Evolutionary conservation across 2,888 invertebrate species (phyloP), one percentile per base, ranked within the genome.

Genomic region (Drosophila yooni): DNA sequence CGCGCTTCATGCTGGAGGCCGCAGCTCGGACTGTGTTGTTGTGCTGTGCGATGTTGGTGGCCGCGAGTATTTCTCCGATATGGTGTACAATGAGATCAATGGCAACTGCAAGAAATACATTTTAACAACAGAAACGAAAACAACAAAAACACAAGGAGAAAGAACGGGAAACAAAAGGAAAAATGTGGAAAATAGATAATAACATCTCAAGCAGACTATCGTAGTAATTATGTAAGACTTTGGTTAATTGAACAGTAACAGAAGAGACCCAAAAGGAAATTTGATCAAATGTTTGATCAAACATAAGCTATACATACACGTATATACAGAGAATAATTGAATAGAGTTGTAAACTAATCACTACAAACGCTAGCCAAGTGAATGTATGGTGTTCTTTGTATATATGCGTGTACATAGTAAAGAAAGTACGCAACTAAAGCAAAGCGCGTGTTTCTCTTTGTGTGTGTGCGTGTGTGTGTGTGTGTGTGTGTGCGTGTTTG

Each of bases 11-110:
- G 83, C 88, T 87, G 79, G 91, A 81, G 74, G 90, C 83, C 80
- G 85, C 80, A 78, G 83, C 85, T 89, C 88, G 79, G 78, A 82
- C 81, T 83, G 90, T 81, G 81, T 83, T 85, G 83, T 71, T 71
- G 70, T 81, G 85, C 84, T 92, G 91, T 86, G 91, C 91, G 90
- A 89, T 90, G 84, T 89, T 91, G 82, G 91, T 90, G 84, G 88
- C 85, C 93, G 93, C 93, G 93, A 99, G 96, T 92, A 98, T 96
- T 94, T 99, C 99, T 96, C 98, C 96, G 94, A 99, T 99, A 95
- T 99, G 99, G 94, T 99, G 98, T 91, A 99, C 99, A 94, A 99
- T 99, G 94, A 99, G 96, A 95, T 99, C 98, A 94, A 99, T 99
- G 94, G 99, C 99, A 95, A 99, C 99, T 99, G 97, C 95, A 97